Evolutionary conservation across 2,888 invertebrate genomes (phyloP).

Genomic region (Didymodactylos carnosus): DNA sequence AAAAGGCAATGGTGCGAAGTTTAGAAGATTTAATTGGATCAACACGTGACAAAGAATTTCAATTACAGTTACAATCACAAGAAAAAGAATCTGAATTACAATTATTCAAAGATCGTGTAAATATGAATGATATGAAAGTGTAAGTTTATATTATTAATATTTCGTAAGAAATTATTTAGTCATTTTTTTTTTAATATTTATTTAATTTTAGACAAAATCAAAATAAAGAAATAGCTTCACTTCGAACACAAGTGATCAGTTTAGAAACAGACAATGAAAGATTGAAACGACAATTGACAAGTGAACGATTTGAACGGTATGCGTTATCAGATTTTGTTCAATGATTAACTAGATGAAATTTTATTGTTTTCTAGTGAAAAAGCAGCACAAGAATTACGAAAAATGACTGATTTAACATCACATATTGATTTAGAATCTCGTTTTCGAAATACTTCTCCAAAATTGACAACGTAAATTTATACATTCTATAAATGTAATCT

Average conservation of each 20-base stretch:
- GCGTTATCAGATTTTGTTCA: neutral
- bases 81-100: constrained; percentile 31
- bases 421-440: neutral
- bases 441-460: neutral
- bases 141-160: constrained; percentile 18
- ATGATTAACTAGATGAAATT: neutral
- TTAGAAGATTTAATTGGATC: constrained; percentile 29
- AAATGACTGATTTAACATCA: constrained; percentile 4
- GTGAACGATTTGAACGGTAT: constrained; percentile 34
- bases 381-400: constrained; percentile 28
- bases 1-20: constrained; percentile 24
- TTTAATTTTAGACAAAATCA: constrained; percentile 29
- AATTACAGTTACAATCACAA: constrained; percentile 27
- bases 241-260: constrained; percentile 29
- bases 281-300: constrained; percentile 29
- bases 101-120: constrained; percentile 30
- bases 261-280: constrained; percentile 32
- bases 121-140: constrained; percentile 33
- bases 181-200: neutral
- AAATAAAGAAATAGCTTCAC: constrained; percentile 28
- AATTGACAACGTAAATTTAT: neutral
- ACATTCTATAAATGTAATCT: neutral
- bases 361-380: constrained; percentile 24
- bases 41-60: constrained; percentile 34
- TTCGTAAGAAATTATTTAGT: neutral